Conservation (phyloP, 2,888 invertebrate genomes). For the Aspidapion aeneum region DNA sequence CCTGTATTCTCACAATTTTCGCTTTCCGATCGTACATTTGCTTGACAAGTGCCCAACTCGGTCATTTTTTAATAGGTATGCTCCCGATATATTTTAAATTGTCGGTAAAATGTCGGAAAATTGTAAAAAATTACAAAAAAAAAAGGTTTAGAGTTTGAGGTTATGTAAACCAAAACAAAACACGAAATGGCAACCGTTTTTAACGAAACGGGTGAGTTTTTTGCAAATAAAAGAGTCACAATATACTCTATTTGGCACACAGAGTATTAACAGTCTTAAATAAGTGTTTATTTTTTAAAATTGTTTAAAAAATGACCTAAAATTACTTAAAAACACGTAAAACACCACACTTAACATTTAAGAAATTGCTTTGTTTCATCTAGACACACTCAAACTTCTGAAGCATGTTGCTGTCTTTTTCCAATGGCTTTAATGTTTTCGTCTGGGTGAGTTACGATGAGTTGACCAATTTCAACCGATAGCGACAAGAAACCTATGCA, state of each 20-base stretch:
- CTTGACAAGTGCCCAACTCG: not conserved
- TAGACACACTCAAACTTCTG: not conserved
- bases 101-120: no score
- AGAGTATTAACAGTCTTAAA: not conserved
- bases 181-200: not conserved
- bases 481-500: no score
- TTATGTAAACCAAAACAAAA: not conserved
- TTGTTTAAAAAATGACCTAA: not conserved
- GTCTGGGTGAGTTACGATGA: no score
- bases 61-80: no score
- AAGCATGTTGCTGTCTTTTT: not conserved
- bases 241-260: not conserved
- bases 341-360: not conserved
- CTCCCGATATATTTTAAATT: no score
- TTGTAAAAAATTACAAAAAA: not conserved
- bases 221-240: not conserved
- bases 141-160: not conserved
- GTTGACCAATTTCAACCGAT: no score
- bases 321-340: not conserved
- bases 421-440: no score
- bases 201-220: not conserved
- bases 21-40: not conserved
- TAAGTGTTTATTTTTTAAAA: not conserved
- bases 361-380: not conserved
- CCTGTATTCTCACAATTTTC: conserved; percentile 15